Conservation (phyloP, 2,797 vertebrate species). For the Anas flavirostris region DNA sequence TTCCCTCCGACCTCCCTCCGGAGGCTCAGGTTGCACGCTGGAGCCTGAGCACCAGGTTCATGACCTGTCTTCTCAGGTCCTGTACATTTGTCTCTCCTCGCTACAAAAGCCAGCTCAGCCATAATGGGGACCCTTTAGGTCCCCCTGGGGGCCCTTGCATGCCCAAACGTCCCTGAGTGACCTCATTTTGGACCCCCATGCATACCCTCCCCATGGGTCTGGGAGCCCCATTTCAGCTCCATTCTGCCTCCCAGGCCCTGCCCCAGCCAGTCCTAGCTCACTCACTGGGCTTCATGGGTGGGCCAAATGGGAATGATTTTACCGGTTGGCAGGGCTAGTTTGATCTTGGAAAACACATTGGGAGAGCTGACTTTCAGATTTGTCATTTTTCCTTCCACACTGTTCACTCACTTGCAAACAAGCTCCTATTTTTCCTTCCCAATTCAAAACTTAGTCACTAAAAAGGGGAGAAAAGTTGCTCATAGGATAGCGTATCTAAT, state of each 20-base stretch:
- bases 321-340: background rate
- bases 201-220: accelerated
- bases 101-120: background rate
- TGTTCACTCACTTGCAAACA: background rate
- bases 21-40: background rate
- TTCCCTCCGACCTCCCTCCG: background rate
- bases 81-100: background rate
- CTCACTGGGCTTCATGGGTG: background rate
- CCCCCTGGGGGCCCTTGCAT: background rate
- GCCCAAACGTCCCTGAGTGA: background rate
- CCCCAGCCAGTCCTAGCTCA: background rate
- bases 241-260: background rate
- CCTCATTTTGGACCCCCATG: accelerated
- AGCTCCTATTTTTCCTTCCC: background rate
- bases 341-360: background rate
- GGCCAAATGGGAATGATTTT: background rate
- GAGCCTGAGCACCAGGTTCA: background rate
- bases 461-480: background rate
- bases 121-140: background rate
- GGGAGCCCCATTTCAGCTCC: background rate
- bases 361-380: background rate
- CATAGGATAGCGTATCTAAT: background rate
- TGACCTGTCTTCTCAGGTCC: background rate
- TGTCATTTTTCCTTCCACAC: background rate
- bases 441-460: background rate